Conservation (phyloP, 2,797 vertebrate genomes). For the Ataeniobius toweri region DNA sequence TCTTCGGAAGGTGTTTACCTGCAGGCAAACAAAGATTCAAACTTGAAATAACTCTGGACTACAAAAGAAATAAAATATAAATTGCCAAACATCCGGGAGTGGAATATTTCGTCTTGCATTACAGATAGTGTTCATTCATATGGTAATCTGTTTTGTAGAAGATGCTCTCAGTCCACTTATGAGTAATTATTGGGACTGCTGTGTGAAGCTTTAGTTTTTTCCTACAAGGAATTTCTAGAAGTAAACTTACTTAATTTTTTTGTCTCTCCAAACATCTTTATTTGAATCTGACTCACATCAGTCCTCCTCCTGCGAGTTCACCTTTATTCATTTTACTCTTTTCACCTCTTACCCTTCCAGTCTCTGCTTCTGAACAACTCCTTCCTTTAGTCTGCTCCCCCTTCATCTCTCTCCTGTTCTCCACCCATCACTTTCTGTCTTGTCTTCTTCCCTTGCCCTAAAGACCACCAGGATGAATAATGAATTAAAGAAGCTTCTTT, state of each 20-base stretch:
- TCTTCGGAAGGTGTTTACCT: background rate
- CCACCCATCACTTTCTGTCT: slow-evolving; percentile 31
- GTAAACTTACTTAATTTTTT: background rate
- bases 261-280: background rate
- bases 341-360: background rate
- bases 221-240: background rate
- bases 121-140: background rate
- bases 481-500: slow-evolving; percentile 42
- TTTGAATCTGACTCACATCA: background rate
- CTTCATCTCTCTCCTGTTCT: slow-evolving; percentile 10
- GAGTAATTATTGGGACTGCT: background rate
- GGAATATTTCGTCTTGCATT: background rate
- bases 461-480: slow-evolving; percentile 42
- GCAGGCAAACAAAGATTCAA: background rate
- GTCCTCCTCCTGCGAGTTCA: background rate
- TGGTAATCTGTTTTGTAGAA: background rate
- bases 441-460: slow-evolving; percentile 33
- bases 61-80: background rate
- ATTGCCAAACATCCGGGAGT: background rate
- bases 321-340: background rate
- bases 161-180: background rate
- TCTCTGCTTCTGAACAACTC: background rate
- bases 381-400: background rate
- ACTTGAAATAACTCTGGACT: background rate
- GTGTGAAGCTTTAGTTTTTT: background rate